A percentile compares a stretch with the other conserved stretches of the same genome.
Evolutionary conservation across 2,888 invertebrate species (phyloP).

Genomic region (Tenthredo amoena): DNA sequence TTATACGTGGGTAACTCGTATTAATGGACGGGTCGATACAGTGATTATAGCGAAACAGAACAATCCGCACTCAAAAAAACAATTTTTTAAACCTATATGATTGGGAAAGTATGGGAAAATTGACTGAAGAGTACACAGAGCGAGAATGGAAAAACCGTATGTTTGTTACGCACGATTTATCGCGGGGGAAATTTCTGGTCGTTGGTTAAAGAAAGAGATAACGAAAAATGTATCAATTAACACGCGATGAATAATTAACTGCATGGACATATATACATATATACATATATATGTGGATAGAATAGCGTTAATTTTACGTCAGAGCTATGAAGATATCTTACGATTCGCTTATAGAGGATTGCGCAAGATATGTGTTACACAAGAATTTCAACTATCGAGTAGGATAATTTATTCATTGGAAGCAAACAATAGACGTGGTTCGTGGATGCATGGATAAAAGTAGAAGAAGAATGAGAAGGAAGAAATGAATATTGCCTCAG

Average conservation of each 20-base stretch:
- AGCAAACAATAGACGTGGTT: constrained; percentile 20
- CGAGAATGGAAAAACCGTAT: neutral
- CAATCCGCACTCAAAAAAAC: constrained; percentile 42
- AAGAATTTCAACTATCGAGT: constrained; percentile 16
- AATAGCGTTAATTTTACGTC: neutral
- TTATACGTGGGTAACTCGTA: constrained; percentile 48
- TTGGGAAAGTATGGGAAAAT: neutral
- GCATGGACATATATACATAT: neutral
- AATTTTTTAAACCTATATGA: constrained; percentile 4
- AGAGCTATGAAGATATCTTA: neutral
- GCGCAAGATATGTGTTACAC: neutral
- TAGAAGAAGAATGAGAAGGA: neutral
- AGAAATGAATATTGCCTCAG: constrained; percentile 11
- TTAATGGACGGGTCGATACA: constrained; percentile 44
- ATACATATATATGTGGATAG: neutral
- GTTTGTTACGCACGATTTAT: neutral
- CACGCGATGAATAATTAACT: neutral
- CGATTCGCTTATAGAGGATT: neutral
- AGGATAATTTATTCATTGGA: constrained; percentile 29
- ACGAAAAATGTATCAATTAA: neutral
- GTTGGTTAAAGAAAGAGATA: neutral
- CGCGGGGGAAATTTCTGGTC: neutral
- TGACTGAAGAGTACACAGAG: neutral
- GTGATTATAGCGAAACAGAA: constrained; percentile 42
- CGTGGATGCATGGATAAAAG: constrained; percentile 3